A percentile compares a stretch with the other conserved stretches of the same genome.
Conservation (phyloP, 2,888 invertebrate species). For the Agriotes lineatus region DNA sequence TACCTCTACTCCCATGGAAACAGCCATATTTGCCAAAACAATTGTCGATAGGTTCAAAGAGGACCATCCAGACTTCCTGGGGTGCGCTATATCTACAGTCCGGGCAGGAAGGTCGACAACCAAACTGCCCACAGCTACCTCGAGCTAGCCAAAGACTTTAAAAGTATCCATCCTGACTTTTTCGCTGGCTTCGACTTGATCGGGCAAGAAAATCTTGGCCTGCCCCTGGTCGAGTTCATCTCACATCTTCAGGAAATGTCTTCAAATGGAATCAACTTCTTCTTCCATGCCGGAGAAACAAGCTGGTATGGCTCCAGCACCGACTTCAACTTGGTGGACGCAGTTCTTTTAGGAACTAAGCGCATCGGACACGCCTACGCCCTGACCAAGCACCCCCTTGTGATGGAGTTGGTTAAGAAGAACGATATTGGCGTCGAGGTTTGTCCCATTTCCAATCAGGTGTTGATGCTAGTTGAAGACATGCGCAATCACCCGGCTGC, state of each 20-base stretch:
- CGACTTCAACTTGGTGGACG: slow-evolving; percentile 83
- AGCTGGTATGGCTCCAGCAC: slow-evolving; percentile 77
- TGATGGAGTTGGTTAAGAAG: slow-evolving; percentile 71
- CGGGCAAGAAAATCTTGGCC: slow-evolving; percentile 81
- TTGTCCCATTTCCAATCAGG: slow-evolving; percentile 84
- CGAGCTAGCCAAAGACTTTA: slow-evolving; percentile 54
- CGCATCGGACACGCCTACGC: slow-evolving; percentile 85
- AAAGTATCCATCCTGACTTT: slow-evolving; percentile 71
- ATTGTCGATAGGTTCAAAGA: slow-evolving; percentile 68
- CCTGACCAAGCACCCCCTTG: slow-evolving; percentile 77
- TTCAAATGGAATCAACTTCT: slow-evolving; percentile 48
- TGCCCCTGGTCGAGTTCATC: slow-evolving; percentile 73
- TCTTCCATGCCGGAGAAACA: slow-evolving; percentile 74
- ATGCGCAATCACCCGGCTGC: slow-evolving; percentile 82
- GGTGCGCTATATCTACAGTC: slow-evolving; percentile 73
- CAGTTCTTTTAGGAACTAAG: slow-evolving; percentile 78
- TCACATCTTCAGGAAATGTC: slow-evolving; percentile 68
- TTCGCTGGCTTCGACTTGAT: slow-evolving; percentile 86
- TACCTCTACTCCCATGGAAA: slow-evolving; percentile 65
- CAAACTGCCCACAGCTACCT: slow-evolving; percentile 57
- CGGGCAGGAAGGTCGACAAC: slow-evolving; percentile 65
- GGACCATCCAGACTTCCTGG: slow-evolving; percentile 72
- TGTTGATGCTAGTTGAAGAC: slow-evolving; percentile 76
- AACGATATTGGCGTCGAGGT: slow-evolving; percentile 79
- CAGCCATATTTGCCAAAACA: slow-evolving; percentile 67